Percentiles rank a stretch among this genome's conserved stretches.
Conservation (phyloP, 2,113 vertebrate genomes). For the Mandrillus leucophaeus region DNA sequence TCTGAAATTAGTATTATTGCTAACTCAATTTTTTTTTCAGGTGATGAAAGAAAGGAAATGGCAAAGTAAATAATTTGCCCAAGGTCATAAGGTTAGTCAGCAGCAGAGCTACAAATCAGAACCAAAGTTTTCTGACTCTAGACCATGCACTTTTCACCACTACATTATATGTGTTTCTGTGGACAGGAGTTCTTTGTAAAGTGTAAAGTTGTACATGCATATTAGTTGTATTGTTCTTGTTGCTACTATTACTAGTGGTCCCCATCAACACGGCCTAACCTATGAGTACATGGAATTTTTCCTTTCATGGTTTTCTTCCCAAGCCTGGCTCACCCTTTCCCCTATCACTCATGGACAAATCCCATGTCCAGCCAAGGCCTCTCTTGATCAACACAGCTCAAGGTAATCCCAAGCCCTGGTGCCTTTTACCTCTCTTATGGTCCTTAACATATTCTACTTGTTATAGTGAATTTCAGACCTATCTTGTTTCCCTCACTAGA, state of each 20-base stretch:
- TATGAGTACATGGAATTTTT: neutral
- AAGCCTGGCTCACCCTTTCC: neutral
- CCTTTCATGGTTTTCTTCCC: neutral
- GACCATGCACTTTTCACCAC: neutral
- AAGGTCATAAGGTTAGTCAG: neutral
- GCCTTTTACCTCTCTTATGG: neutral
- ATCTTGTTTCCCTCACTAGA: neutral
- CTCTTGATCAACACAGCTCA: neutral
- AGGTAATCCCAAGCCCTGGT: neutral
- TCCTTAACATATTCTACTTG: neutral
- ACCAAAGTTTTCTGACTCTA: neutral
- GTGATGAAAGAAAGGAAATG: constrained; percentile 1
- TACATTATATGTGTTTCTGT: neutral
- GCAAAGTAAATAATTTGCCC: neutral
- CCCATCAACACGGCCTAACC: neutral
- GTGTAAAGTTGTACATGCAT: neutral
- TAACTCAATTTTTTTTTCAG: constrained; percentile 15
- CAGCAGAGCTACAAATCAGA: neutral
- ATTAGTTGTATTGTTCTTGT: neutral
- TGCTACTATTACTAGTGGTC: neutral
- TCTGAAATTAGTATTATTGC: neutral
- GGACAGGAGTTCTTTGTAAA: neutral
- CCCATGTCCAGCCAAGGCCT: neutral
- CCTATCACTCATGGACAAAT: neutral
- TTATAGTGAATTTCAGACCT: neutral